Base-by-base conservation (phyloP, 2,797 vertebrate species). In the Malacoctenus gilli region DNA sequence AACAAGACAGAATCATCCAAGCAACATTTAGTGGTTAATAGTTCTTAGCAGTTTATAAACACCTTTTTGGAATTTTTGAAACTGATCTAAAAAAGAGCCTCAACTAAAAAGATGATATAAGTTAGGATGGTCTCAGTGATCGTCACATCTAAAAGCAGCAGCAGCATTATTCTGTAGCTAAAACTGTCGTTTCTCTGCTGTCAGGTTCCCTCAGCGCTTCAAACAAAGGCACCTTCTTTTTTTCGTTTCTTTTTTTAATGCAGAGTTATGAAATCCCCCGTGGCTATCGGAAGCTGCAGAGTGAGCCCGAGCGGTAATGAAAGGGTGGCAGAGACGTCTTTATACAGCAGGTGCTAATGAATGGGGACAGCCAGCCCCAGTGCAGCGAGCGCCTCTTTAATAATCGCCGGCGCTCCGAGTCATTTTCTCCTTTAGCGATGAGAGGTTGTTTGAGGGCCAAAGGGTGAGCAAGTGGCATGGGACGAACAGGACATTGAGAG, bases 321-420 rank as follows among this genome's bases (percentile, higher is more conserved):
- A 70, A 81, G 75, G 55, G 57, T 25, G 39, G 42, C 41, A 51
- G 21, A 46, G n/a, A 30, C 14, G 55, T 56, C 56, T 50, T 50
- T 46, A 60, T 74, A 54, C 54, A 49, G 62, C 75, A 82, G 77
- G 75, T 78, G 79, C 49, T 82, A 77, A 85, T 83, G 76, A 84
- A 80, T 74, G 56, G 69, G 70, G 47, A 64, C 57, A 15, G 23
- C 13, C 54, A 28, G 35, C 65, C 75, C 28, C 61, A 66, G 42
- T 4, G 40, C 63, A 16, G 13, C 1, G 15, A 37, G 22, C 16
- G 4, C 40, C 63, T 61, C 79, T 80, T 61, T 75, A 68, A 77
- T 80, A 77, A 76, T 71, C 31, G 15, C 21, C 54, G 42, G 59
- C 56, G 49, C 59, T 32, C 67, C 1, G 40, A 62, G 73, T 50